A percentile compares a stretch with the other conserved stretches of the same genome.
Conservation (phyloP, 1,140 invertebrate genomes). For the Bombus balteatus region DNA sequence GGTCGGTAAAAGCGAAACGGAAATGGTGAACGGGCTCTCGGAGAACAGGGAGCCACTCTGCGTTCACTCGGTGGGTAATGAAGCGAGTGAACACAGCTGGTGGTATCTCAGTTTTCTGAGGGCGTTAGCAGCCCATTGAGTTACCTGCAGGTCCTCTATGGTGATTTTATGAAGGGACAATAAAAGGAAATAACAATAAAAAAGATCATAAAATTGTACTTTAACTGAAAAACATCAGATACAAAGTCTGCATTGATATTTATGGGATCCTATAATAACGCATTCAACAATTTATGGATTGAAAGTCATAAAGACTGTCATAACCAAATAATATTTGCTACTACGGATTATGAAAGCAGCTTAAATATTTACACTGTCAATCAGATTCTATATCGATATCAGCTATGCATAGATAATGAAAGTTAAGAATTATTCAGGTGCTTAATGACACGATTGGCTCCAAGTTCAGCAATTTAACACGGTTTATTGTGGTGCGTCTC, state of each 20-base stretch:
- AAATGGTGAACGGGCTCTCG: conserved; percentile 69
- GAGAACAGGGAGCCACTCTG: conserved; percentile 95
- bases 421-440: neutral
- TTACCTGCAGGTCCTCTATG: conserved; percentile 33
- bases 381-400: neutral
- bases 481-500: neutral
- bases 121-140: conserved; percentile 71
- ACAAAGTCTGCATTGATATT: too few relatives aligned
- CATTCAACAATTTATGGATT: neutral
- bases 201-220: neutral
- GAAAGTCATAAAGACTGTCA: neutral
- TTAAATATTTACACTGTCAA: neutral
- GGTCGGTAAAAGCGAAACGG: conserved; percentile 61
- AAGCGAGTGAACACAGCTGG: conserved; percentile 98
- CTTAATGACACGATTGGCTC: neutral
- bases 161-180: neutral
- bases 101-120: conserved; percentile 95
- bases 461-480: neutral
- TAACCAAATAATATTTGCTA: neutral
- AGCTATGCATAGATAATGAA: neutral
- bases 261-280: neutral
- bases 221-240: neutral
- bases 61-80: conserved; percentile 91
- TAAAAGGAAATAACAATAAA: too few relatives aligned
- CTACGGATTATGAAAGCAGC: neutral